Percentiles rank a stretch among this genome's conserved stretches.
Evolutionary conservation across 2,888 invertebrate genomes (phyloP).

Genomic region (Conops quadrifasciatus): DNA sequence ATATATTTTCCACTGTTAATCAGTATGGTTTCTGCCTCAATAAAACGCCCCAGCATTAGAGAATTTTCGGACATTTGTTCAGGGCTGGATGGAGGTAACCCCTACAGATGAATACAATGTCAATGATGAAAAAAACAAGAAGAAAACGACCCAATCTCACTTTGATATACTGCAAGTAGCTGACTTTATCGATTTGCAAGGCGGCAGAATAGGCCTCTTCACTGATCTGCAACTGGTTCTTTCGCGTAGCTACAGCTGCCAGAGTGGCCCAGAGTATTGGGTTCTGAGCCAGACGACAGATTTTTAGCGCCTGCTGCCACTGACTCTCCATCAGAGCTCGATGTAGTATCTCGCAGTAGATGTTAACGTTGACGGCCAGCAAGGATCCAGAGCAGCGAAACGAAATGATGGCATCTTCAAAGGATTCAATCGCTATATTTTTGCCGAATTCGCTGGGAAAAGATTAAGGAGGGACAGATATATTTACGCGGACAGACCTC

Average conservation of each 20-base stretch:
- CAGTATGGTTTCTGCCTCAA: conserved; percentile 65
- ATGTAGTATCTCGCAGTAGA: conserved; percentile 69
- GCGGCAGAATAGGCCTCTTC: conserved; percentile 95
- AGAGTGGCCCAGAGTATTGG: conserved; percentile 91
- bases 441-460: conserved; percentile 83
- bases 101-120: neutral
- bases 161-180: conserved; percentile 83
- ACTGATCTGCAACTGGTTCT: conserved; percentile 85
- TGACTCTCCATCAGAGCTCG: conserved; percentile 77
- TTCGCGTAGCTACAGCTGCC: conserved; percentile 89
- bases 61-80: conserved; percentile 66
- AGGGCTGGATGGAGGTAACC: conserved; percentile 55
- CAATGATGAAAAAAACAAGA: neutral
- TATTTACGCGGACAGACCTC: neutral
- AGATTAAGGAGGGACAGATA: neutral
- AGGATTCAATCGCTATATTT: conserved; percentile 81
- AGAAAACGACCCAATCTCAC: conserved; percentile 61
- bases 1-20: conserved; percentile 60
- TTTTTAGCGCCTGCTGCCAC: conserved; percentile 86
- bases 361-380: conserved; percentile 66
- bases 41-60: conserved; percentile 60
- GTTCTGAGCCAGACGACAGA: conserved; percentile 70
- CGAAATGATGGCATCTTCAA: conserved; percentile 84
- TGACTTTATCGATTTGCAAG: conserved; percentile 86
- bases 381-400: conserved; percentile 90